Evolutionary conservation across 1,140 invertebrate genomes (phyloP), one percentile per base, ranked within the genome.

Genomic region (Papilio dardanus): DNA sequence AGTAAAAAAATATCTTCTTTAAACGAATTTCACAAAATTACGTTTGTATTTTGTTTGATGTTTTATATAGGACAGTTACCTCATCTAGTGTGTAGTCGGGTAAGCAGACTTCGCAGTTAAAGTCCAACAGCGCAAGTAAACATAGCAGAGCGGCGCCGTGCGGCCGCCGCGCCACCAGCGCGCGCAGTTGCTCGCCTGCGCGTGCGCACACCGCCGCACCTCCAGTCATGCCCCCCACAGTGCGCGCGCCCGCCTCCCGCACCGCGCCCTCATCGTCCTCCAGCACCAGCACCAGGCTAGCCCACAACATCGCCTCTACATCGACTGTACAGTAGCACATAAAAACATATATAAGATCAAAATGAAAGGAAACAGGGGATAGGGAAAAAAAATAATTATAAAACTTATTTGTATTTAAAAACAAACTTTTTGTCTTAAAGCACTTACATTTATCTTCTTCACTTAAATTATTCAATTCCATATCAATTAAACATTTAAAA

Each of bases 301-400:
- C 79, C 78, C 83, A 91, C 19, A 88, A 21, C 1, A 85, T 85
- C 3, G 89, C 77, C 66, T 78, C 84, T 31, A 80, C 82, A 67
- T 90, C 88, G 42, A 88, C 91, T 93, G 81, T 7, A 86, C 42
- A 83, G 73, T 19, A 66, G n/a, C n/a, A n/a, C n/a, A n/a, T n/a
- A n/a, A n/a, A n/a, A n/a, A n/a, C n/a, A n/a, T n/a, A n/a, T n/a
- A n/a, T n/a, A n/a, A n/a, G n/a, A n/a, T n/a, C n/a, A n/a, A n/a
- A n/a, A n/a, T n/a, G n/a, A n/a, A n/a, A n/a, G n/a, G n/a, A n/a
- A n/a, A n/a, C n/a, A n/a, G n/a, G n/a, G 12, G 8, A 37, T 10
- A 37, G 35, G 7, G 7, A 37, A 10, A 37, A 37, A 37, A 37
- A 33, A 7, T 37, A 37, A 1, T 10, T 10, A 37, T 3, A 14